Evolutionary conservation across 2,888 invertebrate genomes (phyloP).

Genomic region (Tholera decimalis): DNA sequence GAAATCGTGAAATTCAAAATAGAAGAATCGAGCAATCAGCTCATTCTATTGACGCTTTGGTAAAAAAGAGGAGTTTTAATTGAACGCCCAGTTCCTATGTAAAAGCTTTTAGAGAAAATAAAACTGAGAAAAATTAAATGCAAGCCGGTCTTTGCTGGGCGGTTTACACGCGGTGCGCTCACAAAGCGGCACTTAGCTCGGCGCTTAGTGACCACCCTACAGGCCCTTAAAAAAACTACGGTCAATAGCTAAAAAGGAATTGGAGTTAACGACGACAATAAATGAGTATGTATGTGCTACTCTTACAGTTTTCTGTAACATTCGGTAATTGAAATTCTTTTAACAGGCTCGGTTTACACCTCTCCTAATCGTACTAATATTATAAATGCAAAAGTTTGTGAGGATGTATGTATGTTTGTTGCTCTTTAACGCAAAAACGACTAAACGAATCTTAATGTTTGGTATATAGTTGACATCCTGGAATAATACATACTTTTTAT

Average conservation of each 20-base stretch:
- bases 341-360: constrained; percentile 29
- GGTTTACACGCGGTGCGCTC: constrained; percentile 78
- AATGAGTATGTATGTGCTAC: constrained; percentile 54
- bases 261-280: constrained; percentile 69
- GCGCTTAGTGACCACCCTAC: constrained; percentile 75
- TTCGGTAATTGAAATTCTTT: constrained; percentile 55
- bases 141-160: constrained; percentile 74
- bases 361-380: too few relatives aligned
- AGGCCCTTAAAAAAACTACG: constrained; percentile 69
- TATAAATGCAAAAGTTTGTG: too few relatives aligned
- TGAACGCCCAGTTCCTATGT: constrained; percentile 78
- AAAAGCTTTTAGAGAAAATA: constrained; percentile 84
- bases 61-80: constrained; percentile 78
- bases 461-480: too few relatives aligned
- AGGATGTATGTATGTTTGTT: too few relatives aligned
- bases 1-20: constrained; percentile 36
- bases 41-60: constrained; percentile 69
- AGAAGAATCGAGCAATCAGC: constrained; percentile 70
- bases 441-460: too few relatives aligned
- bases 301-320: constrained; percentile 28
- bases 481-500: too few relatives aligned
- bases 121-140: constrained; percentile 75
- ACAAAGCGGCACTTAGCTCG: constrained; percentile 82
- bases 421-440: too few relatives aligned
- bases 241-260: constrained; percentile 72